phyloP scores from a whole-genome alignment of 2,888 invertebrate species.

The Heliconius cydno region DNA sequence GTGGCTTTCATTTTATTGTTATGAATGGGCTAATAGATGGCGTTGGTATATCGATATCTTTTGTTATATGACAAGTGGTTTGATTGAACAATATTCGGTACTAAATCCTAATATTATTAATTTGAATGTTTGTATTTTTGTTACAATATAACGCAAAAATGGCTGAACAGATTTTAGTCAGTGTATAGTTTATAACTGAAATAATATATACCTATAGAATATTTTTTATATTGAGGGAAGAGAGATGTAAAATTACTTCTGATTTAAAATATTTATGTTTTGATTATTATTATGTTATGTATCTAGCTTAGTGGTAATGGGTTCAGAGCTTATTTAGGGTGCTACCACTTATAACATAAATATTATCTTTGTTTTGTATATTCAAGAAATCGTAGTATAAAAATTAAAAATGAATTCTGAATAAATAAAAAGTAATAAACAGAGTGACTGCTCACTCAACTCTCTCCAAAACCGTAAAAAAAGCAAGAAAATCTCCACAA shows the following conservation, averaged over 20 bases:
- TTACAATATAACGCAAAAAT: background rate
- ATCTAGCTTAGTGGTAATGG: too few species aligned
- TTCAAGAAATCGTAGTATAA: too few species aligned
- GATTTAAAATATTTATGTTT: too few species aligned
- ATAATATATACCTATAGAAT: background rate
- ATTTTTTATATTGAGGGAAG: background rate
- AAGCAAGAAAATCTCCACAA: background rate
- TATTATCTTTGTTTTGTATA: too few species aligned
- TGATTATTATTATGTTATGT: background rate
- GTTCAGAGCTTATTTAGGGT: too few species aligned
- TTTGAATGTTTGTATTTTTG: background rate
- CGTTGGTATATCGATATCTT: slow-evolving; percentile 61
- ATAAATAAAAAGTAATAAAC: background rate
- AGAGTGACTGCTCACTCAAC: background rate
- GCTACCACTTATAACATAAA: too few species aligned
- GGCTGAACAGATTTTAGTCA: background rate
- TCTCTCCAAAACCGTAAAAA: background rate
- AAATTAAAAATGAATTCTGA: background rate
- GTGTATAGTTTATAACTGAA: background rate
- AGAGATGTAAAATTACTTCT: background rate
- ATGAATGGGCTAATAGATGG: slow-evolving; percentile 66
- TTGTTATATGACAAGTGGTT: slow-evolving; percentile 51
- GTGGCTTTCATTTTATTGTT: slow-evolving; percentile 51
- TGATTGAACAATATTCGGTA: slow-evolving; percentile 16
- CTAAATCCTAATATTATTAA: slow-evolving; percentile 16